Evolutionary conservation across 2,113 vertebrate species (phyloP).

Genomic region (Phyllostomus hastatus): DNA sequence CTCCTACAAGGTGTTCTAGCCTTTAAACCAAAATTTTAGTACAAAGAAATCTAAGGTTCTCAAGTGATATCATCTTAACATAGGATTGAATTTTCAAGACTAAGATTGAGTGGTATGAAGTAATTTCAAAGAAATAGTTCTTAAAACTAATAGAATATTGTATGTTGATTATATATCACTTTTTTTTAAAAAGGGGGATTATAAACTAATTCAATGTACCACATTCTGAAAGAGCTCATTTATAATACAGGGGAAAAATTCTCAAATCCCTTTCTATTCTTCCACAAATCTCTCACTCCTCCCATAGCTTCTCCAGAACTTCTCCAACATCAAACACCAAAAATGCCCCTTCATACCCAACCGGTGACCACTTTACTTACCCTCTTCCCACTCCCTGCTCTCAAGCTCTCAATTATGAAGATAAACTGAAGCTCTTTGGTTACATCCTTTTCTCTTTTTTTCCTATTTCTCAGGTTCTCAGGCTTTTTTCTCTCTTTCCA

Average conservation of each 20-base stretch:
- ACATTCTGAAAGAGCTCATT: neutral
- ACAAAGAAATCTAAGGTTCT: neutral
- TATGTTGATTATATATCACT: neutral
- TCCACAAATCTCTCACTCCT: neutral
- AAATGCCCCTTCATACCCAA: accelerated
- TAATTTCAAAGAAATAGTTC: neutral
- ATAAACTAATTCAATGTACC: neutral
- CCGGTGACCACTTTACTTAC: neutral
- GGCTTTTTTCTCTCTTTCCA: neutral
- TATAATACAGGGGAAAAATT: neutral
- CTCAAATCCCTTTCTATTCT: neutral
- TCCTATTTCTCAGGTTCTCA: neutral
- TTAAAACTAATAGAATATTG: neutral
- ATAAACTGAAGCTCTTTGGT: neutral
- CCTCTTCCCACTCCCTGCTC: neutral
- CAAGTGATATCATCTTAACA: neutral
- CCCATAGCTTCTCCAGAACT: neutral
- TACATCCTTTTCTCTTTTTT: neutral
- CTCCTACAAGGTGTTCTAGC: neutral
- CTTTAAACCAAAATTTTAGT: neutral
- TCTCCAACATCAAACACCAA: neutral
- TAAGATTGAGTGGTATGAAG: neutral
- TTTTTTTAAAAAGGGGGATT: neutral
- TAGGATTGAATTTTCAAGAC: neutral
- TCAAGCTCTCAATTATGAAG: neutral